Base-by-base conservation (phyloP, 2,113 vertebrate genomes). In the Megaptera novaeangliae region DNA sequence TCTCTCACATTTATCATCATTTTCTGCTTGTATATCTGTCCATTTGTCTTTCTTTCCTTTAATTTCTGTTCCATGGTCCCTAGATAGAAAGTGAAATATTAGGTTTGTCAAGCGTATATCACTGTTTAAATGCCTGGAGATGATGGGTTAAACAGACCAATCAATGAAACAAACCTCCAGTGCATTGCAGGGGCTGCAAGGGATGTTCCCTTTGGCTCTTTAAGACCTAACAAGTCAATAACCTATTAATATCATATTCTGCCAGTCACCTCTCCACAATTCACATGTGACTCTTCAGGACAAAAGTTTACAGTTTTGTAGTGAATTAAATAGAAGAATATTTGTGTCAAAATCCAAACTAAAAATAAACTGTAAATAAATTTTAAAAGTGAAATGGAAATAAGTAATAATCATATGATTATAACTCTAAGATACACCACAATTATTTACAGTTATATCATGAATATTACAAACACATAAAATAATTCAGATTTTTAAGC, bases 231-330 rank as follows among this genome's bases (percentile, higher is more conserved):
- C 97, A 99, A 99, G 98, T 99, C 99, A 99, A 99, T 99, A 99
- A 98, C 98, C 98, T 99, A 99, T 99, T 99, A 99, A 99, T 99
- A 99, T 99, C 98, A 98, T 98, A 99, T 98, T 98, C 98, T 98
- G 98, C 97, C 96, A 98, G 98, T 99, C 98, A 98, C 97, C 20
- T 80, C 97, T 98, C 96, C 98, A 98, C 97, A 98, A 98, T 98
- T 98, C 98, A 98, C 97, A 97, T 39, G 2, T 97, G 98, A 98
- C 98, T 98, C 98, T 97, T 98, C 97, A 97, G 91, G 93, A 93
- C 95, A 98, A 97, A 97, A 89, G 96, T 96, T 97, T 97, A 97
- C 69, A 97, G 95, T 88, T 98, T 98, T 97, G 78, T 97, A 82
- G 90, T 96, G 95, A 95, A 98, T 98, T 98, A 98, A 98, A 97